These are phyloP conservation scores for Poecilia picta DNA, from an alignment of 2,797 vertebrate genomes.

Conservation along the genomic window DNA sequence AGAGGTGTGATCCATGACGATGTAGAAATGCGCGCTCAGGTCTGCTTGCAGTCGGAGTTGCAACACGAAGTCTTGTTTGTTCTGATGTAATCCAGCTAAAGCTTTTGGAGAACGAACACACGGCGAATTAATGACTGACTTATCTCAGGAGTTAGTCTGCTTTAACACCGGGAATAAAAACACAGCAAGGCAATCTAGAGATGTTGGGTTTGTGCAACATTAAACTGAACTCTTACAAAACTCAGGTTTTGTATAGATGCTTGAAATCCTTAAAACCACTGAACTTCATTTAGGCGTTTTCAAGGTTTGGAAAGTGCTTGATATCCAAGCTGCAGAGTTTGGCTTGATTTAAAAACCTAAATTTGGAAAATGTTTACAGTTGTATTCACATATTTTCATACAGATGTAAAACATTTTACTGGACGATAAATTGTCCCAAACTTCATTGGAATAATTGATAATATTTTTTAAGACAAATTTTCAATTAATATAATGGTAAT, in stretches of 20 bases:
- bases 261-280: too few species aligned
- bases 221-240: not conserved
- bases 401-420: too few species aligned
- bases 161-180: not conserved
- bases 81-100: slow-evolving; percentile 5
- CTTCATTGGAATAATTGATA: too few species aligned
- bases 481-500: too few species aligned
- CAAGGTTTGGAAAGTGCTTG: too few species aligned
- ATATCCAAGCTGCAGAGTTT: too few species aligned
- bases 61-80: slow-evolving; percentile 2
- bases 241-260: not conserved
- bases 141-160: not conserved
- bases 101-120: not conserved
- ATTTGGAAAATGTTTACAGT: too few species aligned
- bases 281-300: too few species aligned
- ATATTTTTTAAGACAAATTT: too few species aligned
- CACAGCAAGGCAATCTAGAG: not conserved
- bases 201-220: not conserved
- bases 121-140: not conserved
- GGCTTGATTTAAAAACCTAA: too few species aligned
- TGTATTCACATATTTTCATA: too few species aligned
- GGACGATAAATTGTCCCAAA: too few species aligned
- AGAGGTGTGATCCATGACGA: not conserved
- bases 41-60: not conserved
- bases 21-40: not conserved